These are phyloP conservation scores for Pangasius macronema DNA, from an alignment of 2,797 vertebrate genomes.

Conservation along the genomic window DNA sequence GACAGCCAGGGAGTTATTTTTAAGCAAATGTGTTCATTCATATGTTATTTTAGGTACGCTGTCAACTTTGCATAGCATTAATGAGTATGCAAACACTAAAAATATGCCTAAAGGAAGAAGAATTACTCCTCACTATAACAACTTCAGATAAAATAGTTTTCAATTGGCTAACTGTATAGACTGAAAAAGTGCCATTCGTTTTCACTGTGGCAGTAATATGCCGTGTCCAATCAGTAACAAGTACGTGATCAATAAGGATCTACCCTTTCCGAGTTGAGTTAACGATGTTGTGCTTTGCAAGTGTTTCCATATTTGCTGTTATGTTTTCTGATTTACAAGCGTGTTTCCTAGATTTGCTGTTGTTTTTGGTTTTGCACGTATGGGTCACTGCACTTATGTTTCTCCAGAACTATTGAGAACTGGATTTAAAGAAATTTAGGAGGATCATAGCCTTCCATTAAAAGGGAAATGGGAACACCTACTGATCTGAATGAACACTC, in stretches of 20 bases:
- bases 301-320: not conserved
- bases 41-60: not conserved
- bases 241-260: not conserved
- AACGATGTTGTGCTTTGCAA: not conserved
- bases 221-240: no score
- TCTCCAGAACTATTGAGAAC: not conserved
- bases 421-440: not conserved
- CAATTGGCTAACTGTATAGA: not conserved
- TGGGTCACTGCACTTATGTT: not conserved
- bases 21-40: not conserved
- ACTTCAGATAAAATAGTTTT: not conserved
- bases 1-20: not conserved
- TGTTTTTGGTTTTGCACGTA: not conserved
- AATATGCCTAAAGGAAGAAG: not conserved
- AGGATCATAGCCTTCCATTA: not conserved
- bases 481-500: no score
- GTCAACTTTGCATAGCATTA: not conserved
- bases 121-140: not conserved
- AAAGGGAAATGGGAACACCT: no score
- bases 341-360: not conserved
- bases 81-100: not conserved
- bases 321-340: not conserved
- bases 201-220: not conserved
- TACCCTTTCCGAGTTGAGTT: not conserved
- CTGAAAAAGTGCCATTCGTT: not conserved